Percentiles rank a stretch among this genome's conserved stretches.
Evolutionary conservation across 2,113 vertebrate genomes (phyloP).

Genomic region (Actenoides lindsayi): DNA sequence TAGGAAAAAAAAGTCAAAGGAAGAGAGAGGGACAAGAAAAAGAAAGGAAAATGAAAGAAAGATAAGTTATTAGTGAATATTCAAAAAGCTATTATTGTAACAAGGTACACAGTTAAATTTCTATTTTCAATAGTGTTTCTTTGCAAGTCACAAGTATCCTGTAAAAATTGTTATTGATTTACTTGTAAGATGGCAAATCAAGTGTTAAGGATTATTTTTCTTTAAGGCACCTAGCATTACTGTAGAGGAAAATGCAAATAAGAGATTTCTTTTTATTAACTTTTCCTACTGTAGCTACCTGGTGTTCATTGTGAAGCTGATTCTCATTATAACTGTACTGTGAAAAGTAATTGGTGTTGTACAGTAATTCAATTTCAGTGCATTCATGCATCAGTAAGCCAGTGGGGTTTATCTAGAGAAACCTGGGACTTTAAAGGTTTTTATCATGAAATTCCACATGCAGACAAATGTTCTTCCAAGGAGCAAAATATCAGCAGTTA

Average conservation of each 20-base stretch:
- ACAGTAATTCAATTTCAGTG: slow-evolving; percentile 91
- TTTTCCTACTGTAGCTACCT: slow-evolving; percentile 61
- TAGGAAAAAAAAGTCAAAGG: not conserved
- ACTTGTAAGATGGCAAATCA: slow-evolving; percentile 39
- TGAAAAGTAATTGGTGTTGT: slow-evolving; percentile 87
- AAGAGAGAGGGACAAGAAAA: not conserved
- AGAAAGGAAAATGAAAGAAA: not conserved
- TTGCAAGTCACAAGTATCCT: slow-evolving; percentile 21
- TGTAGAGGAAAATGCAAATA: slow-evolving; percentile 55
- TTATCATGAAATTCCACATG: slow-evolving; percentile 87
- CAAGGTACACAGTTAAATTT: not conserved
- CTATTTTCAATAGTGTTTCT: not conserved
- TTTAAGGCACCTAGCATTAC: slow-evolving; percentile 27
- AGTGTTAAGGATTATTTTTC: slow-evolving; percentile 50
- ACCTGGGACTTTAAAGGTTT: slow-evolving; percentile 82
- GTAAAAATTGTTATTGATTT: slow-evolving; percentile 29
- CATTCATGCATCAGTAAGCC: slow-evolving; percentile 82
- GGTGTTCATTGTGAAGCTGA: slow-evolving; percentile 69
- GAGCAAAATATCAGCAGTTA: slow-evolving; percentile 74
- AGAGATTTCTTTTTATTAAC: slow-evolving; percentile 51
- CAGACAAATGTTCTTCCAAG: slow-evolving; percentile 71
- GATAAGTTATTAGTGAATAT: not conserved
- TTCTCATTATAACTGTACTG: slow-evolving; percentile 77
- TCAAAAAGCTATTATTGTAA: not conserved
- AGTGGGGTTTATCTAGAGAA: slow-evolving; percentile 82